Evolutionary conservation across 1,140 invertebrate species (phyloP), one percentile per base, ranked within the genome.

Genomic region (Batillaria attramentaria): DNA sequence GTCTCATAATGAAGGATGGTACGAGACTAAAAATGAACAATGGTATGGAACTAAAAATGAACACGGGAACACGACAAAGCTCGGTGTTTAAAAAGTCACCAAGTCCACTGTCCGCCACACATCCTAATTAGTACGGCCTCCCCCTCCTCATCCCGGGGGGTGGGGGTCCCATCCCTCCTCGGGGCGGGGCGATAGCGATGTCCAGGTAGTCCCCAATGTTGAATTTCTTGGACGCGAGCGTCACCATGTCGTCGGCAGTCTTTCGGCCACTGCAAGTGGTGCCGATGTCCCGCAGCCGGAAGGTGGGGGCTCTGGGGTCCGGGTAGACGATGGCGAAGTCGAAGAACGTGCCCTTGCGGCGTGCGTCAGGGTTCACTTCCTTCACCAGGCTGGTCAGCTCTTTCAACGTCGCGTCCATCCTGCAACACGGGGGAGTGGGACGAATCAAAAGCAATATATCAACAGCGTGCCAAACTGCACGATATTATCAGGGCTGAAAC

Each of bases 281-380:
- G 35, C 98, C 98, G 84, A 99, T 98, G 89, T 99, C 97, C 83
- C 97, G 93, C 94, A 98, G 95, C 68, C 92, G 86, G 88, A 97
- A 98, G n/a, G 95, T 94, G 28, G 95, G 94, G 37, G 94, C 93
- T 77, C 95, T 92, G 57, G 93, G 90, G 89, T 99, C 97, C 2
- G 98, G 98, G 87, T 94, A 97, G 0, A 99, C 97, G 46, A 99
- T 93, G 3, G 96, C 95, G 93, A 99, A 99, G 89, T 98, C 97
- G 91, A 99, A 99, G 83, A 96, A 97, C n/a, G 98, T 99, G 72
- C 98, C 98, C 90, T 97, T 97, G 75, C 95, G 94, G 39, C 98
- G 92, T 10, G 98, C 96, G 90, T 99, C 98, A 42, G 97, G 96
- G 92, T 99, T 99, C 0, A 99, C 98, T 94, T 99, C 98, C 88